phyloP scores from a whole-genome alignment of 2,113 vertebrate species.

The Opisthocomus hoazin region DNA sequence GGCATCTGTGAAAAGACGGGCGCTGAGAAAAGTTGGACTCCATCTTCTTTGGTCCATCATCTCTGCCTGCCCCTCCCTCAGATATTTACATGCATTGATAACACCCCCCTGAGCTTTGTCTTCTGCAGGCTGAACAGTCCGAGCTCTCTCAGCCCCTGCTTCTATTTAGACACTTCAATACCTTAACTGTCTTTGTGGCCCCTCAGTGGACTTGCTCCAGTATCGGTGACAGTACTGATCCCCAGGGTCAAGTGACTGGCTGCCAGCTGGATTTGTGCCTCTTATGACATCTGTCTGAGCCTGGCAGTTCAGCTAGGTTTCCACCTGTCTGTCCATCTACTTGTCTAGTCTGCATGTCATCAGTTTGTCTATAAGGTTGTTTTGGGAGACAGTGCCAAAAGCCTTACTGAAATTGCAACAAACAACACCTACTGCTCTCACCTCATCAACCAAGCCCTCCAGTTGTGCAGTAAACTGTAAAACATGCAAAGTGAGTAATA shows the following conservation, averaged over 20 bases:
- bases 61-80: accelerated
- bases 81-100: neutral
- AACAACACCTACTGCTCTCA: neutral
- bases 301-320: neutral
- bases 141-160: neutral
- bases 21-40: neutral
- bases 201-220: neutral
- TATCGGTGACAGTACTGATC: neutral
- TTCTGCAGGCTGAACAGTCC: neutral
- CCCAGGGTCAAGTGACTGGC: neutral
- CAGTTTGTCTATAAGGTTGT: neutral
- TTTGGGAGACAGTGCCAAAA: neutral
- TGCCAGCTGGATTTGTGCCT: neutral
- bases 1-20: too few relatives aligned
- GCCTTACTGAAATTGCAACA: neutral
- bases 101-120: neutral
- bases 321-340: neutral
- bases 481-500: neutral
- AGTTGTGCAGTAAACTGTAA: neutral
- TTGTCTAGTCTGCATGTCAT: neutral
- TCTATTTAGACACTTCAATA: neutral
- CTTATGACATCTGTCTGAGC: neutral
- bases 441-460: neutral
- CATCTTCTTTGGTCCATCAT: too few relatives aligned
- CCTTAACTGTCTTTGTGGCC: neutral